A percentile compares a stretch with the other conserved stretches of the same genome.
These are phyloP conservation scores for Typhlichthys eigenmanni DNA, from an alignment of 2,797 vertebrate genomes.

Conservation along the genomic window DNA sequence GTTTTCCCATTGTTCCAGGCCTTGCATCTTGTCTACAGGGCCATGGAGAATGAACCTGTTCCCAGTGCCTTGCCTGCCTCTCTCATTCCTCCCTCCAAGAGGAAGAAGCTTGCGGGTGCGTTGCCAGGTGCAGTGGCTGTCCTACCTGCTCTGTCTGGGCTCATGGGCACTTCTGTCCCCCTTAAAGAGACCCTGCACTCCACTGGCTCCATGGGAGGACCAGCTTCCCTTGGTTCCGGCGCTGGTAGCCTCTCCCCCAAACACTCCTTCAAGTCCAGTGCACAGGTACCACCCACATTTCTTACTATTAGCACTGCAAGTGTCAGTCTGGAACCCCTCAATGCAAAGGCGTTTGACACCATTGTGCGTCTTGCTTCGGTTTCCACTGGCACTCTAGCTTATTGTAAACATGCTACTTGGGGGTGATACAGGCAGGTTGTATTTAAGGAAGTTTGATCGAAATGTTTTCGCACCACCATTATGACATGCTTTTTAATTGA, in stretches of 20 bases:
- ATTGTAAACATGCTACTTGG: too few species aligned
- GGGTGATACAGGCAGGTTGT: too few species aligned
- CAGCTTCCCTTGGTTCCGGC: slow-evolving; percentile 39
- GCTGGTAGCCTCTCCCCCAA: slow-evolving; percentile 86
- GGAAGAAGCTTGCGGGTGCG: slow-evolving; percentile 79
- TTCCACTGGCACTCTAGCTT: too few species aligned
- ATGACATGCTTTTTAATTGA: too few species aligned
- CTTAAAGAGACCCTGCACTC: slow-evolving; percentile 86
- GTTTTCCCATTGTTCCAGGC: slow-evolving; percentile 71
- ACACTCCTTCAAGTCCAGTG: slow-evolving; percentile 80
- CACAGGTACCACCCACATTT: slow-evolving; percentile 71
- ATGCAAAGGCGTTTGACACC: too few species aligned
- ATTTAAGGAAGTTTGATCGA: too few species aligned
- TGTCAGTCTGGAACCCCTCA: not conserved
- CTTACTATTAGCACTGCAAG: not conserved
- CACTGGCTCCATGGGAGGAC: slow-evolving; percentile 78
- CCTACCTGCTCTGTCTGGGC: slow-evolving; percentile 72
- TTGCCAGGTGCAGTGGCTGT: slow-evolving; percentile 86
- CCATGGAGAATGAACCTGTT: slow-evolving; percentile 91
- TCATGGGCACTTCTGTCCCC: slow-evolving; percentile 75
- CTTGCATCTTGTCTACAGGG: slow-evolving; percentile 95
- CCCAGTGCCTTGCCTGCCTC: slow-evolving; percentile 82
- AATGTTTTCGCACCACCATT: too few species aligned
- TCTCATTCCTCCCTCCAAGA: slow-evolving; percentile 91
- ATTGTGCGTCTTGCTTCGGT: too few species aligned